Conservation (phyloP, 2,888 invertebrate genomes). For the Beris chalybata region DNA sequence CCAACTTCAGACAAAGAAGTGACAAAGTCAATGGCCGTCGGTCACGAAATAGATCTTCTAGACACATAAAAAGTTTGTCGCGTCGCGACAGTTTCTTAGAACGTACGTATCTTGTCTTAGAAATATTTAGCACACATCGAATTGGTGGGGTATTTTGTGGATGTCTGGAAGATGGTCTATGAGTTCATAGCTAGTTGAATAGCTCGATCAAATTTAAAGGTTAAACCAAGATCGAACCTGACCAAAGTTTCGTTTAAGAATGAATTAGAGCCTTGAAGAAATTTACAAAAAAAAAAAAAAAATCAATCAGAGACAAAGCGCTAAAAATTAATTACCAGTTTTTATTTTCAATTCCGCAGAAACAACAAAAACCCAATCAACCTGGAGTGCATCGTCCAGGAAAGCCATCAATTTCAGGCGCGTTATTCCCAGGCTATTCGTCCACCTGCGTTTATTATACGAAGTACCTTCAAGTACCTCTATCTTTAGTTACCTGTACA, state of each 20-base stretch:
- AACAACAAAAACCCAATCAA: conserved; percentile 1
- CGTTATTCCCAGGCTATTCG: background rate
- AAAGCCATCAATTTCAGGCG: background rate
- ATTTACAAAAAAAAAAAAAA: background rate
- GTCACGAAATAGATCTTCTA: no score
- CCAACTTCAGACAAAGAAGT: no score
- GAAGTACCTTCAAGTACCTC: background rate
- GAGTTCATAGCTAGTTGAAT: no score
- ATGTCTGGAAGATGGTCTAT: no score
- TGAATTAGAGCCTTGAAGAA: background rate
- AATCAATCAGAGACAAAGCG: background rate
- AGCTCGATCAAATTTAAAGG: no score
- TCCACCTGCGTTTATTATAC: background rate
- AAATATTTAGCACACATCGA: no score
- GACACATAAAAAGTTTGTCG: no score
- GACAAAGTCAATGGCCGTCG: no score
- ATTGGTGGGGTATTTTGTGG: no score
- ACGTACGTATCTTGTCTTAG: no score
- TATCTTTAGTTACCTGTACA: background rate
- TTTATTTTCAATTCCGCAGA: background rate
- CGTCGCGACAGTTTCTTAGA: no score
- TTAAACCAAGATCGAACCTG: background rate
- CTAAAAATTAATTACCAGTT: background rate
- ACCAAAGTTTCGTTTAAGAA: background rate
- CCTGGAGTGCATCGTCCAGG: background rate